phyloP scores from a whole-genome alignment of 1,140 invertebrate genomes.

The Ceratoteleas bidentatus region DNA sequence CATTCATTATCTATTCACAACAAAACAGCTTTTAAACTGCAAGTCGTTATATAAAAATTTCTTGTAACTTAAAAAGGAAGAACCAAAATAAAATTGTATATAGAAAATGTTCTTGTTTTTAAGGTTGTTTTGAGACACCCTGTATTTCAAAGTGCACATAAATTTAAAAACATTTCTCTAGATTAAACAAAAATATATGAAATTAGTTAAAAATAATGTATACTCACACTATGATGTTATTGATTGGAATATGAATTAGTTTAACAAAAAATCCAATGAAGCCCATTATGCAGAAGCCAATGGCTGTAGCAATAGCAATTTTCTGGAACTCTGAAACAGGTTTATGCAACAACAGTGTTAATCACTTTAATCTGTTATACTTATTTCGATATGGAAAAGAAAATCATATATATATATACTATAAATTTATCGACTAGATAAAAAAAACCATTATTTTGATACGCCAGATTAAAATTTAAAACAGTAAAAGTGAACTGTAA shows the following conservation, averaged over 20 bases:
- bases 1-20: too few relatives aligned
- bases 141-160: too few relatives aligned
- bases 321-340: slow-evolving; percentile 85
- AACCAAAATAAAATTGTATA: too few relatives aligned
- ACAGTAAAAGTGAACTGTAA: neutral
- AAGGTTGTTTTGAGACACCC: too few relatives aligned
- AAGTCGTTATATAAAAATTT: too few relatives aligned
- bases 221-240: slow-evolving; percentile 98
- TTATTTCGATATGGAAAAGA: too few relatives aligned
- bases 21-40: too few relatives aligned
- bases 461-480: neutral
- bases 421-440: neutral
- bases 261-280: slow-evolving; percentile 99
- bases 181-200: too few relatives aligned
- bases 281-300: slow-evolving; percentile 99
- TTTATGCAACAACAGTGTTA: slow-evolving; percentile 33
- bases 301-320: slow-evolving; percentile 97
- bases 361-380: neutral
- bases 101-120: too few relatives aligned
- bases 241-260: slow-evolving; percentile 99
- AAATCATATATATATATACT: too few relatives aligned
- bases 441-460: neutral
- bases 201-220: neutral
- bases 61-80: too few relatives aligned
- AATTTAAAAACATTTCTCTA: too few relatives aligned